A percentile compares a stretch with the other conserved stretches of the same genome.
These are phyloP conservation scores for Paratrypauchen microcephalus DNA, from an alignment of 2,797 vertebrate species.

Conservation along the genomic window DNA sequence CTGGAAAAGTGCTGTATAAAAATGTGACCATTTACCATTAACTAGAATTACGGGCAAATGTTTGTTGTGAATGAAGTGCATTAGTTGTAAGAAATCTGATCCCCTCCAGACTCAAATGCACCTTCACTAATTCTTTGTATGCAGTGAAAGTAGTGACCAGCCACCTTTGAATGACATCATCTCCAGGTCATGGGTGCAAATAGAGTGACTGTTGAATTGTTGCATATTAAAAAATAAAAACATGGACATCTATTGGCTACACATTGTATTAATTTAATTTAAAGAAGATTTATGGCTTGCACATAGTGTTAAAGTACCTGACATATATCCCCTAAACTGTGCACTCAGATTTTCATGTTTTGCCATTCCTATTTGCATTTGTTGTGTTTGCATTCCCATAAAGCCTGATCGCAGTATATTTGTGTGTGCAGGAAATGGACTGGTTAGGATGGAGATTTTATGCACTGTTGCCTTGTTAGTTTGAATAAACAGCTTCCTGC, in stretches of 20 bases:
- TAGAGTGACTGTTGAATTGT: background rate
- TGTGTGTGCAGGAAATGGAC: constrained; percentile 6
- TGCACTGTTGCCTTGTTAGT: constrained; percentile 35
- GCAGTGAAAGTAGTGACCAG: background rate
- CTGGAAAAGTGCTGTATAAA: too few relatives aligned
- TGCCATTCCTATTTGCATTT: constrained; percentile 5
- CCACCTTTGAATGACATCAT: background rate
- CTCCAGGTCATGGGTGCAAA: background rate
- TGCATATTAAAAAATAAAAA: background rate
- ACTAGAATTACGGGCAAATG: too few relatives aligned
- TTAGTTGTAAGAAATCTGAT: background rate
- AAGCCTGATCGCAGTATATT: constrained; percentile 1
- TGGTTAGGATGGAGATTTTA: constrained; percentile 36
- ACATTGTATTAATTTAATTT: background rate
- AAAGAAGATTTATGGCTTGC: background rate
- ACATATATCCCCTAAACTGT: constrained; percentile 4
- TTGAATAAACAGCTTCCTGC: constrained; percentile 35
- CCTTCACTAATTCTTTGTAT: background rate
- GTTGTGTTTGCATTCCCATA: background rate
- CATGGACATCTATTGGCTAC: background rate
- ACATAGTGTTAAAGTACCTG: background rate
- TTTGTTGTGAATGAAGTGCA: too few relatives aligned
- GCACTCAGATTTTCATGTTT: constrained; percentile 1
- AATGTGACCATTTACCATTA: too few relatives aligned
- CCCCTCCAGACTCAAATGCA: background rate